Evolutionary conservation across 2,113 vertebrate species (phyloP), one percentile per base, ranked within the genome.

Genomic region (Motacilla tschutschensis): DNA sequence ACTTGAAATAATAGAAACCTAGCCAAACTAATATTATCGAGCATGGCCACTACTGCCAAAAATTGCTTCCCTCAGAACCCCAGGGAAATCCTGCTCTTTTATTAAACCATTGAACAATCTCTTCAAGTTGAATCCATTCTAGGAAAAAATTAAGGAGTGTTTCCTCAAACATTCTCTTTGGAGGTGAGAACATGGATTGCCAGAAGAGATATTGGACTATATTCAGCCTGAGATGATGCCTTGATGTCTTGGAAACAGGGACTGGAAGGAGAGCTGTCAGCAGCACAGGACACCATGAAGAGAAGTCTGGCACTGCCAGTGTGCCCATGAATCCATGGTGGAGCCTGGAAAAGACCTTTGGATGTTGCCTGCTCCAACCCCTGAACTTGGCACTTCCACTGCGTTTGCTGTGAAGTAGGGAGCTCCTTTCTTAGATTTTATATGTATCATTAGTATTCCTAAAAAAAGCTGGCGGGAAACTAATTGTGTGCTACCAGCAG

Each of bases 1-100:
- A 44, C 83, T 70, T 59, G 53, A 84, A 81, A 48, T 90, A 53
- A 66, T 66, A 88, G 83, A 48, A 91, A 66, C 59, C 63, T 40
- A 70, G 66, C 71, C 78, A 83, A 89, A 36, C 35, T 86, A 76
- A 59, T 65, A 73, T 54, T 88, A 72, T 36, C n/a, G 63, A 69
- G 71, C 54, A 25, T n/a, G 25, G 26, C 51, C 43, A 46, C 28
- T 2, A 1, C 1, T 86, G 71, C 51, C 93, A 91, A 44, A 74
- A 86, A 43, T 55, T 33, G n/a, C 65, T 78, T 91, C 38, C 73
- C 76, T 88, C 72, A 73, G 54, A 89, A 89, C 38, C 50, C 35
- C 9, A 31, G 47, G 80, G 79, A 87, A 91, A 83, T 63, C 33
- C 71, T 79, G 47, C 46, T 81, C 41, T 48, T 72, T 57, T 69